Evolutionary conservation across 2,888 invertebrate genomes (phyloP).

Genomic region (Torymus tubicola): DNA sequence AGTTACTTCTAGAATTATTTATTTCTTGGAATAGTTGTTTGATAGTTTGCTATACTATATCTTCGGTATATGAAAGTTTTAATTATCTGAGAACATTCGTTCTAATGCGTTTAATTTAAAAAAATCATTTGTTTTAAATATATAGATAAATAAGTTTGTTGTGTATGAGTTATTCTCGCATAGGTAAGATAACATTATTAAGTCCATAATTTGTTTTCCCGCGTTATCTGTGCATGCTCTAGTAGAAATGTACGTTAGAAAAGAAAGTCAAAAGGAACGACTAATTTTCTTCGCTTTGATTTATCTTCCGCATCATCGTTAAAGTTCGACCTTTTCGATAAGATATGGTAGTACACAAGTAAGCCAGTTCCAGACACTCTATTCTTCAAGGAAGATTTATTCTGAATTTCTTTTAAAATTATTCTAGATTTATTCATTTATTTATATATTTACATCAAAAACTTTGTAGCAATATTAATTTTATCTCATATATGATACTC

Average conservation of each 20-base stretch:
- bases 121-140: constrained; percentile 13
- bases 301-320: constrained; percentile 26
- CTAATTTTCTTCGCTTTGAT: constrained; percentile 30
- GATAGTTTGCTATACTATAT: too few species aligned
- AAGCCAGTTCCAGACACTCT: constrained; percentile 18
- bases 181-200: constrained; percentile 13
- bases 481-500: too few species aligned
- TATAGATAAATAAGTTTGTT: constrained; percentile 12
- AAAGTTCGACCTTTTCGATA: constrained; percentile 35
- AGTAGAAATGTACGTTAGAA: constrained; percentile 2
- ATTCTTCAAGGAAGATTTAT: constrained; percentile 3
- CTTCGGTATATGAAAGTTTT: too few species aligned
- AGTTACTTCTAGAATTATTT: too few species aligned
- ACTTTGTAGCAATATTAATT: too few species aligned
- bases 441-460: too few species aligned
- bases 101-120: background rate
- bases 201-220: constrained; percentile 10
- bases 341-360: constrained; percentile 21
- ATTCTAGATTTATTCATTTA: background rate
- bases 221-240: background rate
- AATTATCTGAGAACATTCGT: too few species aligned
- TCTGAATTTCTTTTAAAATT: constrained; percentile 9
- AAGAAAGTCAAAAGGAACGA: constrained; percentile 17
- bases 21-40: too few species aligned
- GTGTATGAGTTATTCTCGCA: background rate